Evolutionary conservation across 2,888 invertebrate genomes (phyloP).

Genomic region (Germaria angustata): DNA sequence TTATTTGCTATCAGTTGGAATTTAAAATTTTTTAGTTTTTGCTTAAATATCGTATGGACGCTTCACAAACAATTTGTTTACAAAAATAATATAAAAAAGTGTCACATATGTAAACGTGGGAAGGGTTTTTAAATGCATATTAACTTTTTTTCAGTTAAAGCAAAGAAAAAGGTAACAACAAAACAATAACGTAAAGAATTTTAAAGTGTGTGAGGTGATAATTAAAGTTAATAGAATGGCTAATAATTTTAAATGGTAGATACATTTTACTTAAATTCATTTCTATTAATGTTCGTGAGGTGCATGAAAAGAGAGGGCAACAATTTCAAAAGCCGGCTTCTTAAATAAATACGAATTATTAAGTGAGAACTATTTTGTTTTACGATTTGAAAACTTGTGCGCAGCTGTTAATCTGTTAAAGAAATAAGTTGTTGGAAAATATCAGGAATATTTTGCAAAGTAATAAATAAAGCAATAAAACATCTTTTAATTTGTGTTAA

Average conservation of each 20-base stretch:
- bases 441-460: constrained; percentile 16
- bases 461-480: neutral
- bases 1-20: neutral
- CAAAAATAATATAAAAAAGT: constrained; percentile 34
- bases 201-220: constrained; percentile 62
- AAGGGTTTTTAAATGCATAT: constrained; percentile 52
- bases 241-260: constrained; percentile 44
- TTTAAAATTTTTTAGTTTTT: constrained; percentile 1
- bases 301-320: neutral
- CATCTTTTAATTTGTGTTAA: neutral
- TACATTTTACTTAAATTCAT: neutral
- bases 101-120: constrained; percentile 61
- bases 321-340: constrained; percentile 9
- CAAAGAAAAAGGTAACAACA: constrained; percentile 5
- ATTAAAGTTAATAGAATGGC: constrained; percentile 65
- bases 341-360: neutral
- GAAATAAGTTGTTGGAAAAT: neutral
- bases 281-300: neutral
- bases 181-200: constrained; percentile 39
- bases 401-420: neutral
- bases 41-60: neutral
- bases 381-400: neutral
- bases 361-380: neutral
- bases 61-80: constrained; percentile 9
- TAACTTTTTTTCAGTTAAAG: neutral